phyloP scores from a whole-genome alignment of 2,797 vertebrate genomes.

The Spatula versicolor region DNA sequence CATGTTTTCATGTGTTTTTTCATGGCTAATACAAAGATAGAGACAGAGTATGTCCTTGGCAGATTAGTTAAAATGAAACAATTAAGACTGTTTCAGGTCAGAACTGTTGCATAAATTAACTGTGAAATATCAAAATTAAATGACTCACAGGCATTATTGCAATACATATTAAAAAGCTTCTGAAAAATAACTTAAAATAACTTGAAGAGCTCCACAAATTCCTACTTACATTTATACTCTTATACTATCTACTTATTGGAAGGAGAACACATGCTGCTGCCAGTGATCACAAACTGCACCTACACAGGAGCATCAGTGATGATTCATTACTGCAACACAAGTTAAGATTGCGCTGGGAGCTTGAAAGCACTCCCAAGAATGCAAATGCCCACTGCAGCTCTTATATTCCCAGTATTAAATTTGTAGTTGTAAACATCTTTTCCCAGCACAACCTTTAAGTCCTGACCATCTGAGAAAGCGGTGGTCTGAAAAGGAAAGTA shows the following conservation, averaged over 20 bases:
- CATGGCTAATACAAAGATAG: not conserved
- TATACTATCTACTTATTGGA: not conserved
- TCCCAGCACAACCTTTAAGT: not conserved
- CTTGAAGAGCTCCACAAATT: not conserved
- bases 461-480: not conserved
- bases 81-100: not conserved
- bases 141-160: not conserved
- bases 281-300: not conserved
- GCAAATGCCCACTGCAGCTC: accelerated
- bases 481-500: not conserved
- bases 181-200: not conserved
- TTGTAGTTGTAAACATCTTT: not conserved
- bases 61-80: not conserved
- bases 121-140: not conserved
- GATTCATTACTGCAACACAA: not conserved
- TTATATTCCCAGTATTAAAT: accelerated
- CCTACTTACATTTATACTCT: not conserved
- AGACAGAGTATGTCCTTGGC: not conserved
- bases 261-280: not conserved
- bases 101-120: conserved; percentile 30
- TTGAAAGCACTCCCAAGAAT: not conserved
- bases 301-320: not conserved
- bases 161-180: not conserved
- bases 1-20: not conserved
- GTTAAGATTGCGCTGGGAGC: accelerated